These are phyloP conservation scores for Cassiopea andromeda DNA, from an alignment of 30 jellyfish, hydroid and myxozoan species.

Conservation along the genomic window DNA sequence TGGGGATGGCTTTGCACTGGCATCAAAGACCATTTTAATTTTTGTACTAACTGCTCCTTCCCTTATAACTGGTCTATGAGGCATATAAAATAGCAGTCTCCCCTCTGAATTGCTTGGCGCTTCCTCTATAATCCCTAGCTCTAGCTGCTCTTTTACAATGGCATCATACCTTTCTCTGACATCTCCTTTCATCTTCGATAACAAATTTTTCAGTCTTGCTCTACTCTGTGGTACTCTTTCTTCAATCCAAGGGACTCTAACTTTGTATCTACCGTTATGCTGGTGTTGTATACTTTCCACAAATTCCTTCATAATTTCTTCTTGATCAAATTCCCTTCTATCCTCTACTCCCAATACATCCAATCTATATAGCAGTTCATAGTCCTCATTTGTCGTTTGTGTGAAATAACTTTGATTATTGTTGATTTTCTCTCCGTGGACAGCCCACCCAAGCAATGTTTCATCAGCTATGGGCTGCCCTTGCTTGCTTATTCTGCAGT, in stretches of 20 bases:
- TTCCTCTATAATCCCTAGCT: conserved; percentile 51
- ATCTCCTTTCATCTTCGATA: conserved; percentile 38
- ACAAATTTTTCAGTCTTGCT: conserved; percentile 33
- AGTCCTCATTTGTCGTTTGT: conserved; percentile 50
- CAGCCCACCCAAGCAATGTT: conserved; percentile 65
- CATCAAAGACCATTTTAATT: conserved; percentile 70
- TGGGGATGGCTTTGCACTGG: conserved; percentile 64
- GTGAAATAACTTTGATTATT: conserved; percentile 38
- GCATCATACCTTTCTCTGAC: conserved; percentile 49
- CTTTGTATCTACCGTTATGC: conserved; percentile 37
- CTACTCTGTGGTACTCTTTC: conserved; percentile 67
- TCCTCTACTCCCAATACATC: conserved; percentile 54
- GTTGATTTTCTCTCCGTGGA: conserved; percentile 33
- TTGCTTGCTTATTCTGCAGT: conserved; percentile 17
- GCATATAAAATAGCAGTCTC: conserved; percentile 45
- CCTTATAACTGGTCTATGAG: conserved; percentile 61
- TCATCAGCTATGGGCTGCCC: conserved; percentile 71
- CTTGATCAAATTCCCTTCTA: conserved; percentile 56
- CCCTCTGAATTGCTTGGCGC: conserved; percentile 49
- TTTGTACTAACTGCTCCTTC: conserved; percentile 53
- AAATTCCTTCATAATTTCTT: conserved; percentile 43
- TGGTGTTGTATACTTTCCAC: conserved; percentile 23
- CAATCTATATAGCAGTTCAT: conserved; percentile 30
- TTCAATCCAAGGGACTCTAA: conserved; percentile 61
- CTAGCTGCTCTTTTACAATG: conserved; percentile 52